These are phyloP conservation scores for Romanogobio albipinnatus DNA, from an alignment of 2,113 vertebrate species.

Conservation along the genomic window DNA sequence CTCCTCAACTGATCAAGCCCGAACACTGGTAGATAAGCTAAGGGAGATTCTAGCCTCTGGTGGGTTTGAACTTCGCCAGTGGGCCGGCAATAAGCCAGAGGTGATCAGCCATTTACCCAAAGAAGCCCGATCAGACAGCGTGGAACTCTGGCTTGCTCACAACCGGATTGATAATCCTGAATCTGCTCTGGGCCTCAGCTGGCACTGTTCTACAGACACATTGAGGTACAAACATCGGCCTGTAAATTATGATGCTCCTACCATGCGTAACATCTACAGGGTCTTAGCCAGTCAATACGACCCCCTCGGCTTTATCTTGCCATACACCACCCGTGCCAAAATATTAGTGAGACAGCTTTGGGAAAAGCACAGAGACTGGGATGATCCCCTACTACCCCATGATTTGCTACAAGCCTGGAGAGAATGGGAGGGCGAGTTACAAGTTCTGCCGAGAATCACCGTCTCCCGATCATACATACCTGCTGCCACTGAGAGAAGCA, in stretches of 20 bases:
- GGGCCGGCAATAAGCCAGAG: background rate
- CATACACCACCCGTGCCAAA: no score
- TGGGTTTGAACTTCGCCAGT: background rate
- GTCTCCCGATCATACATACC: no score
- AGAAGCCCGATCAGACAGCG: background rate
- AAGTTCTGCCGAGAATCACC: no score
- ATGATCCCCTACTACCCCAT: no score
- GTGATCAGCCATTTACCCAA: background rate
- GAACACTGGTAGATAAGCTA: background rate
- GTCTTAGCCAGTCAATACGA: no score
- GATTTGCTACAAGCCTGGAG: no score
- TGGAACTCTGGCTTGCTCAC: background rate
- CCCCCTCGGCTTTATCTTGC: no score
- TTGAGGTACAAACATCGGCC: background rate
- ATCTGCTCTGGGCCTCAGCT: background rate
- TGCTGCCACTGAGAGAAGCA: no score
- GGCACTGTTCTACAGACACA: background rate
- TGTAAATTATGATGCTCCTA: background rate
- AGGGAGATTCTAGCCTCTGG: background rate
- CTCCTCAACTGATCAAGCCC: background rate
- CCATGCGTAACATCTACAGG: conserved; percentile 9
- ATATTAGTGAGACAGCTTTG: no score
- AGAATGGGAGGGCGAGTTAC: no score
- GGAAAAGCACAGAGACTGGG: no score
- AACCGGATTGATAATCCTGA: background rate